Percentiles rank a stretch among this genome's conserved stretches.
phyloP scores from a whole-genome alignment of 2,888 invertebrate species.

The Bugulina stolonifera region DNA sequence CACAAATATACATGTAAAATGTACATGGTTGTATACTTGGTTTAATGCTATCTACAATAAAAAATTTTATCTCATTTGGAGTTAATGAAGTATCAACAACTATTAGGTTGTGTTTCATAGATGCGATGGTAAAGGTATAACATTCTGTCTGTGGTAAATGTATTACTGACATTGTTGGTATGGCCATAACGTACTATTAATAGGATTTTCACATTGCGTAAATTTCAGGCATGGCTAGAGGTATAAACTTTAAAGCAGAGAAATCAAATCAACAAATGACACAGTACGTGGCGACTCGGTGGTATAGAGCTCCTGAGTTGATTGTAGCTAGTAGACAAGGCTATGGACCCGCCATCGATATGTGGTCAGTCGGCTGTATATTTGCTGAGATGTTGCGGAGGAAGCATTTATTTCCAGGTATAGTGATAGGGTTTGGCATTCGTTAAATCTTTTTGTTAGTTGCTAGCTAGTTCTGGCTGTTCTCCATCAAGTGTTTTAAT shows the following conservation, averaged over 20 bases:
- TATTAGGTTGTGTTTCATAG: too few species aligned
- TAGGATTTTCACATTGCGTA: too few species aligned
- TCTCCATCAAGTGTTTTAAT: too few species aligned
- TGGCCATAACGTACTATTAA: too few species aligned
- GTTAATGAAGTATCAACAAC: too few species aligned
- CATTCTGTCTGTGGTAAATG: too few species aligned
- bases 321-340: conserved; percentile 50
- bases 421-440: conserved; percentile 1
- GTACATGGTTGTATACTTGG: too few species aligned
- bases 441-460: too few species aligned
- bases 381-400: conserved; percentile 56
- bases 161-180: too few species aligned
- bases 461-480: too few species aligned
- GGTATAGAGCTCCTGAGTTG: conserved; percentile 55
- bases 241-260: conserved; percentile 38
- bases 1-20: not conserved
- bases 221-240: conserved; percentile 49
- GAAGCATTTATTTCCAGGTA: conserved; percentile 55
- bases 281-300: conserved; percentile 55
- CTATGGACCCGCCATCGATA: conserved; percentile 55
- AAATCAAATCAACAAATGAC: conserved; percentile 45
- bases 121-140: too few species aligned
- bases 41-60: conserved; percentile 4
- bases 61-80: not conserved
- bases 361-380: conserved; percentile 57